Percentiles rank a stretch among this genome's conserved stretches.
phyloP scores from a whole-genome alignment of 2,888 invertebrate species.

The Folsomia manolachei region DNA sequence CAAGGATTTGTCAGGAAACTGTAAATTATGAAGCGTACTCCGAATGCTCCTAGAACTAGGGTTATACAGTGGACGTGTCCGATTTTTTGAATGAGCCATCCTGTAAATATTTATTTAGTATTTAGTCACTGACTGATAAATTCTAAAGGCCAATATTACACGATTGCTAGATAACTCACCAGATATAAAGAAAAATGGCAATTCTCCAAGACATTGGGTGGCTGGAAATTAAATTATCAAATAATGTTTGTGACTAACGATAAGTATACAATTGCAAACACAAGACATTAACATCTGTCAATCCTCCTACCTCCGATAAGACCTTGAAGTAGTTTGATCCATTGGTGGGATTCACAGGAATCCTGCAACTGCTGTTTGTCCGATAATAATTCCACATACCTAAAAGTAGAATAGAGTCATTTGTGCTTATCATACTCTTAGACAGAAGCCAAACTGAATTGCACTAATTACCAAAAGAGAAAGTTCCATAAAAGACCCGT shows the following conservation, averaged over 20 bases:
- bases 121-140: constrained; percentile 14
- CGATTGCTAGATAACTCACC: constrained; percentile 28
- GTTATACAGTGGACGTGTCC: constrained; percentile 82
- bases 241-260: no score
- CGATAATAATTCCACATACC: constrained; percentile 71
- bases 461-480: constrained; percentile 67
- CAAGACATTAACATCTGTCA: no score
- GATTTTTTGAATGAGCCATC: constrained; percentile 70
- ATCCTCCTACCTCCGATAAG: no score
- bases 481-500: constrained; percentile 86
- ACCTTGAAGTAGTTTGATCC: constrained; percentile 73
- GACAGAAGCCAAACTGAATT: no score
- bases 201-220: constrained; percentile 78
- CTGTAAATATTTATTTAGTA: constrained; percentile 53
- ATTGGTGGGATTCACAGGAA: constrained; percentile 56
- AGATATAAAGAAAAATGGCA: constrained; percentile 82
- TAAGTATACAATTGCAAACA: no score
- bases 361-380: constrained; percentile 43
- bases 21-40: constrained; percentile 76
- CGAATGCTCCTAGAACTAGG: constrained; percentile 74
- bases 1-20: constrained; percentile 76
- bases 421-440: no score
- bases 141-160: constrained; percentile 51
- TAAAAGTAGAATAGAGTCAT: no score
- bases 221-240: no score